These are phyloP conservation scores for Zaprionus davidi DNA, from an alignment of 1,140 invertebrate genomes.

Conservation along the genomic window DNA sequence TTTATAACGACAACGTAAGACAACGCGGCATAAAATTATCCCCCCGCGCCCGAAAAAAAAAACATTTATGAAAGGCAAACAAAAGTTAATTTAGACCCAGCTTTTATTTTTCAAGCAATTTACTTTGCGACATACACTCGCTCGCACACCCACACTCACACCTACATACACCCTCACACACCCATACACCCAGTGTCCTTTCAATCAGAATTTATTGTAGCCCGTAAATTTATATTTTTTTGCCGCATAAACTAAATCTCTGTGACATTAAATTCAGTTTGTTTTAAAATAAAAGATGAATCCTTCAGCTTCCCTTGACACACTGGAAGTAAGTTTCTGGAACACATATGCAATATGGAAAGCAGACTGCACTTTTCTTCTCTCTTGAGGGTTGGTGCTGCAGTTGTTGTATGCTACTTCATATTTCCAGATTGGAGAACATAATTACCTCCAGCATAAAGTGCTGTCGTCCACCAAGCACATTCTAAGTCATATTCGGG, in stretches of 20 bases:
- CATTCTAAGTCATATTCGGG: conserved; percentile 2
- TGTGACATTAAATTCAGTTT: not conserved
- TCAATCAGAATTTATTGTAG: conserved; percentile 38
- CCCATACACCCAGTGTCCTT: not conserved
- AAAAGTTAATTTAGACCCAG: conserved; percentile 83
- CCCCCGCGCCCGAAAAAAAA: conserved; percentile 7
- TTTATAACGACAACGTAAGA: conserved; percentile 74
- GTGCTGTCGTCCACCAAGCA: not conserved
- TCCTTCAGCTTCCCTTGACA: not conserved
- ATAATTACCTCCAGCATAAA: not conserved
- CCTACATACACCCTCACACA: not conserved
- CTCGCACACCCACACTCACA: not conserved
- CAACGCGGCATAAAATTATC: conserved; percentile 77
- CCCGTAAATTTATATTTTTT: conserved; percentile 11
- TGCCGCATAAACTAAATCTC: not conserved
- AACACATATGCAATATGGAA: not conserved
- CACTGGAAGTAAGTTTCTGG: not conserved
- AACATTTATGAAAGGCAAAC: conserved; percentile 77
- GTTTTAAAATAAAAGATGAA: not conserved
- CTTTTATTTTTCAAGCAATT: conserved; percentile 83
- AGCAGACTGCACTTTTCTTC: not conserved
- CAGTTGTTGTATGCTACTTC: not conserved
- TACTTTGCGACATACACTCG: conserved; percentile 43
- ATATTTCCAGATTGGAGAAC: not conserved
- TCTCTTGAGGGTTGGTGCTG: not conserved